These are phyloP conservation scores for Pentamera pediparva DNA, from an alignment of 53 echinoderm and acorn worm species.

Conservation along the genomic window DNA sequence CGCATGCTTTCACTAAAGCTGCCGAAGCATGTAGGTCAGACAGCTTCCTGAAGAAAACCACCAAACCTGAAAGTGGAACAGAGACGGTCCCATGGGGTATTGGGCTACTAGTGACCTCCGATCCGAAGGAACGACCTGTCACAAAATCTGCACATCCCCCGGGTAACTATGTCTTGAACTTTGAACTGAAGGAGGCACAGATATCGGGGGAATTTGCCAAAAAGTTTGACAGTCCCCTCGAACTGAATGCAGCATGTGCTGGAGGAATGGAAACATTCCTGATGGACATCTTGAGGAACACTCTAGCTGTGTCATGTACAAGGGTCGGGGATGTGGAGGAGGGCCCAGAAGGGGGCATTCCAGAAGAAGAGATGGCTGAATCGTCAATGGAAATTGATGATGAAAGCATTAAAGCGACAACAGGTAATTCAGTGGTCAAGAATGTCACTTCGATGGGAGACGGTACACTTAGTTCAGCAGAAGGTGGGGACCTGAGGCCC, in stretches of 20 bases:
- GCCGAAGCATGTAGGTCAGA: constrained; percentile 43
- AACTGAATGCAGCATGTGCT: constrained; percentile 58
- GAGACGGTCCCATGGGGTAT: constrained; percentile 49
- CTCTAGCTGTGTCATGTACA: constrained; percentile 56
- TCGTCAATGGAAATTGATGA: constrained; percentile 3
- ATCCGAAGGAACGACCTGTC: not conserved
- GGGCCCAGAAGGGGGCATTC: not conserved
- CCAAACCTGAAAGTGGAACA: not conserved
- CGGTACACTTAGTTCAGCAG: too few species aligned
- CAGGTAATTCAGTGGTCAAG: too few species aligned
- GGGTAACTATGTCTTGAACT: not conserved
- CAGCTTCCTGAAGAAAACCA: constrained; percentile 37
- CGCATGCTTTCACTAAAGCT: constrained; percentile 38
- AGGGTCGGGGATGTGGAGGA: not conserved
- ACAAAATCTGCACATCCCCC: too few species aligned
- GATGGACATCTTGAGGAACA: constrained; percentile 46
- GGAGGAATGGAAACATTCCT: constrained; percentile 34
- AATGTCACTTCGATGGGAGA: too few species aligned
- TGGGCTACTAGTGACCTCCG: constrained; percentile 29
- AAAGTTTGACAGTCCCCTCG: constrained; percentile 8
- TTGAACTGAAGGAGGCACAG: constrained; percentile 45
- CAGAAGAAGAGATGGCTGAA: not conserved
- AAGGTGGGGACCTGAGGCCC: too few species aligned
- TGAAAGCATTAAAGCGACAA: too few species aligned
- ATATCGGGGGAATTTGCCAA: constrained; percentile 42